Evolutionary conservation across 2,888 invertebrate species (phyloP).

Genomic region (Ormyrus labotus): DNA sequence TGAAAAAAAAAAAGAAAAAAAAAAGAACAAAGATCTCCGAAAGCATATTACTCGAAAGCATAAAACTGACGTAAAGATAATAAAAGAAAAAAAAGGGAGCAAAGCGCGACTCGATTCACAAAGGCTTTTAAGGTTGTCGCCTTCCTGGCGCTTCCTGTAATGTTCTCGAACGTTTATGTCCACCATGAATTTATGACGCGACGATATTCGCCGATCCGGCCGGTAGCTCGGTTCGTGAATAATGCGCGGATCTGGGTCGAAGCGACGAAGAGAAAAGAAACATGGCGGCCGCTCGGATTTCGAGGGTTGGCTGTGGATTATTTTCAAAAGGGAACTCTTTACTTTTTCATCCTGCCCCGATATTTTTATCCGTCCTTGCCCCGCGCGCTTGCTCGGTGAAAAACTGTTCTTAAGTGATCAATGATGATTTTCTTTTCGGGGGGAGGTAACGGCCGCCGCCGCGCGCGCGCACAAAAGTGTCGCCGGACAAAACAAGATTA

Average conservation of each 20-base stretch:
- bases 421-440: constrained; percentile 1
- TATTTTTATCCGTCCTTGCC: no score
- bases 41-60: no score
- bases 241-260: constrained; percentile 54
- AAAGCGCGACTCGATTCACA: constrained; percentile 30
- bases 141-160: constrained; percentile 51
- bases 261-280: constrained; percentile 32
- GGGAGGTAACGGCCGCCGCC: neutral
- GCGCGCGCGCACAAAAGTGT: constrained; percentile 1
- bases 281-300: constrained; percentile 22
- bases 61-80: no score
- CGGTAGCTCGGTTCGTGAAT: constrained; percentile 43
- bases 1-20: constrained; percentile 16
- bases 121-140: constrained; percentile 53
- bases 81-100: neutral
- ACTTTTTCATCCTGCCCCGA: no score
- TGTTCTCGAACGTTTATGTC: constrained; percentile 51
- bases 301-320: constrained; percentile 3
- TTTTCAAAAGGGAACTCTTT: constrained; percentile 8
- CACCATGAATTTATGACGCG: constrained; percentile 56
- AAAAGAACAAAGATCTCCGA: no score
- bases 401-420: neutral
- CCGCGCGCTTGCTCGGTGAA: neutral
- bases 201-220: constrained; percentile 45
- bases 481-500: constrained; percentile 21